These are phyloP conservation scores for Lithodes maja DNA, from an alignment of 2,888 invertebrate genomes.

Conservation along the genomic window DNA sequence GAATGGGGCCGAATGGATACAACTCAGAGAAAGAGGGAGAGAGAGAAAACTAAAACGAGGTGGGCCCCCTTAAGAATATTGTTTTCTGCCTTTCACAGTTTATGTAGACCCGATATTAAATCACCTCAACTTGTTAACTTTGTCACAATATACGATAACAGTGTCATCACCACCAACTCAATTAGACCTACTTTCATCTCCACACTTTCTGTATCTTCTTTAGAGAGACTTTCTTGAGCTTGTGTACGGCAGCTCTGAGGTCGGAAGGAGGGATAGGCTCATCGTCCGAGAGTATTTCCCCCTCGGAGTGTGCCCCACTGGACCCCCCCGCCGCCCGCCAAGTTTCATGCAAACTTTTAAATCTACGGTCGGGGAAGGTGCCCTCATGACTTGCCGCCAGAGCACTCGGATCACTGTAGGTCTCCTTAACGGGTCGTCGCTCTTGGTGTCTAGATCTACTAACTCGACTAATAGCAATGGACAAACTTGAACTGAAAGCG, in stretches of 20 bases:
- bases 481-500: slow-evolving; percentile 53
- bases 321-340: slow-evolving; percentile 60
- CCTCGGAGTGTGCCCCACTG: slow-evolving; percentile 82
- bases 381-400: slow-evolving; percentile 52
- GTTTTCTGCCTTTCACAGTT: no score
- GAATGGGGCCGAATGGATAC: no score
- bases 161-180: background rate
- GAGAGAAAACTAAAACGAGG: no score
- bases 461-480: slow-evolving; percentile 67
- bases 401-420: slow-evolving; percentile 69
- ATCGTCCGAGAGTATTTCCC: slow-evolving; percentile 81
- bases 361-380: slow-evolving; percentile 64
- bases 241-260: slow-evolving; percentile 83
- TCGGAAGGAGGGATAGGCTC: slow-evolving; percentile 80
- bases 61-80: no score
- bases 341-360: slow-evolving; percentile 68
- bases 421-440: slow-evolving; percentile 70
- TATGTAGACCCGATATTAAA: no score
- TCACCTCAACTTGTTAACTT: no score
- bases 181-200: slow-evolving; percentile 73
- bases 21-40: no score
- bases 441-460: slow-evolving; percentile 66
- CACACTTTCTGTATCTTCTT: slow-evolving; percentile 84
- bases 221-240: slow-evolving; percentile 86
- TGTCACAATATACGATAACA: no score